Evolutionary conservation across 2,888 invertebrate species (phyloP), one percentile per base, ranked within the genome.

Genomic region (Microdon myrmicae): DNA sequence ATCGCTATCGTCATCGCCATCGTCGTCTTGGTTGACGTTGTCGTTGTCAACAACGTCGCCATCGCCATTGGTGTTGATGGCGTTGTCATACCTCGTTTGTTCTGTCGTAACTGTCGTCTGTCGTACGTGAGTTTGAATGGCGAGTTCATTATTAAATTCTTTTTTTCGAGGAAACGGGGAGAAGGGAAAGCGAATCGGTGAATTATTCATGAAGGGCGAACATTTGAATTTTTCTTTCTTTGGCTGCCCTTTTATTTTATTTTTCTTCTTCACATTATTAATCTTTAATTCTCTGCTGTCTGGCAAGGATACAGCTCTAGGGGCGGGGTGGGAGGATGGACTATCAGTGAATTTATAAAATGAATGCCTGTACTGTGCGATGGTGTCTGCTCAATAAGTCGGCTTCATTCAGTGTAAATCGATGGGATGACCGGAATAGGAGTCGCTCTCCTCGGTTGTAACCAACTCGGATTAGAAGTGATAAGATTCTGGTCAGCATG

Each of bases 331-430:
- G 41, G 26, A 41, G 37, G 64, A 58, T 64, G 58, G 64, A 64
- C 58, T 64, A 64, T 64, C 64, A 64, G 58, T 64, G 58, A 64
- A 58, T 64, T 58, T 53, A 47, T 64, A 64, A 64, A 64, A 64
- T 58, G 64, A 64, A 51, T 53, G 48, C 41, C 43, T 41, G 14
- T 37, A 44, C 64, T 51, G 19, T 38, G 9, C 16, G 19, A 26
- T 14, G 16, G 16, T 12, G 8, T 31, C 26, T 8, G 16, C 17
- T 22, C 32, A 58, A 53, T 53, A 43, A 45, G 41, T 53, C 31
- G 58, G 47, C 43, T 58, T 64, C 51, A 64, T 64, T 58, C 58
- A 56, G 31, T 51, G 43, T 35, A 58, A 64, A 64, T 64, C 58
- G 64, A 64, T 64, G 64, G 13, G 17, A 8, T 41, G 43, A 23